These are phyloP conservation scores for Oophaga sylvatica DNA, from an alignment of 2,797 vertebrate species.

Conservation along the genomic window DNA sequence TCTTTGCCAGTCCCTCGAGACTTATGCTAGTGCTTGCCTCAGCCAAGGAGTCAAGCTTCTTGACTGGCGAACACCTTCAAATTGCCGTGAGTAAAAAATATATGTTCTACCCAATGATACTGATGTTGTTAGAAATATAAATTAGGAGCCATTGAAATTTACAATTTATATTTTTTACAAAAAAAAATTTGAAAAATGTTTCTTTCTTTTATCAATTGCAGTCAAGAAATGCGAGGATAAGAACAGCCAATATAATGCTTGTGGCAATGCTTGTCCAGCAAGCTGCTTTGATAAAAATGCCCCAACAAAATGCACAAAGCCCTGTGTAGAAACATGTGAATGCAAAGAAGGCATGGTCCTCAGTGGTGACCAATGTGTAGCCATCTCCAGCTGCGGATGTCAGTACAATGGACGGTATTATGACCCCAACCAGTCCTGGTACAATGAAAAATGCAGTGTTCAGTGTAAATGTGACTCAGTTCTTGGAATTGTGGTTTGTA, in stretches of 20 bases:
- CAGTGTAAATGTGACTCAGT: constrained; percentile 69
- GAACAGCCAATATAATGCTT: constrained; percentile 65
- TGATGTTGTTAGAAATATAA: background rate
- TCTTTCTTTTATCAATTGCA: constrained; percentile 15
- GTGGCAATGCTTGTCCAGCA: constrained; percentile 64
- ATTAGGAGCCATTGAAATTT: background rate
- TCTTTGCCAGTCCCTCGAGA: constrained; percentile 31
- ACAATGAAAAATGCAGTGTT: constrained; percentile 66
- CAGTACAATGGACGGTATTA: constrained; percentile 69
- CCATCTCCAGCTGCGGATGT: constrained; percentile 71
- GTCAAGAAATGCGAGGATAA: constrained; percentile 51
- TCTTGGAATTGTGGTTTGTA: constrained; percentile 67
- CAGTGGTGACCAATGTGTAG: constrained; percentile 43
- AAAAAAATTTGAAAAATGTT: background rate
- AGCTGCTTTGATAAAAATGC: constrained; percentile 38
- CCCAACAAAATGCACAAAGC: constrained; percentile 4
- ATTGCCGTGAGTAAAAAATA: constrained; percentile 44
- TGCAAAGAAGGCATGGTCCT: constrained; percentile 38
- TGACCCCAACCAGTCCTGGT: constrained; percentile 72
- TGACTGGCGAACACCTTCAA: constrained; percentile 52
- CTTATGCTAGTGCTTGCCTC: constrained; percentile 39
- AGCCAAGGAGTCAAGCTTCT: constrained; percentile 27
- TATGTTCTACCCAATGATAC: too few relatives aligned
- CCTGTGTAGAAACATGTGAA: constrained; percentile 55
- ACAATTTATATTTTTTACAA: too few relatives aligned